These are phyloP conservation scores for Channa striata DNA, from an alignment of 2,797 vertebrate genomes.

Conservation along the genomic window DNA sequence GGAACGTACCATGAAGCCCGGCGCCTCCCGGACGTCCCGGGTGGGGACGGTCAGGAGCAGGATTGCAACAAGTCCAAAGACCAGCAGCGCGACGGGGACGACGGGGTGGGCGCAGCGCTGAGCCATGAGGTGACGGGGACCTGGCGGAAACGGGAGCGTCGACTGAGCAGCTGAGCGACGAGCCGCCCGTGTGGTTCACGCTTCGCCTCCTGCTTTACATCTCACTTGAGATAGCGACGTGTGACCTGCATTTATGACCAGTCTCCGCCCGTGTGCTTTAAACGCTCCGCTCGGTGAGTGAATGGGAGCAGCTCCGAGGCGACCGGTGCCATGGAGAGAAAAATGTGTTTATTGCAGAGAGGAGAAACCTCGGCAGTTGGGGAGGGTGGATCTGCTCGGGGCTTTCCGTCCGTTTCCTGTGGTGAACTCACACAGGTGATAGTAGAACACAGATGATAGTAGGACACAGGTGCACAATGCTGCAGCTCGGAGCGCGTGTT, in stretches of 20 bases:
- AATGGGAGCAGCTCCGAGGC: conserved; percentile 56
- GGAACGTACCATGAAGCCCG: conserved; percentile 87
- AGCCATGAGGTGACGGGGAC: conserved; percentile 73
- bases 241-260: conserved; percentile 29
- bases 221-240: conserved; percentile 39
- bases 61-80: conserved; percentile 84
- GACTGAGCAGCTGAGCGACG: conserved; percentile 1
- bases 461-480: conserved; percentile 5
- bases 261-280: conserved; percentile 11
- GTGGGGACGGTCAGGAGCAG: conserved; percentile 88
- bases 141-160: conserved; percentile 6
- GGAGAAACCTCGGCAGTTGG: conserved; percentile 3
- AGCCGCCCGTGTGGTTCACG: conserved; percentile 38
- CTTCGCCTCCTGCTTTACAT: conserved; percentile 63
- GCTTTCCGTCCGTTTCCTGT: no score
- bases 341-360: conserved; percentile 43
- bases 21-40: conserved; percentile 81
- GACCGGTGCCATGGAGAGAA: conserved; percentile 43
- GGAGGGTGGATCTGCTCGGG: conserved; percentile 8
- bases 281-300: not conserved
- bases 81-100: conserved; percentile 78
- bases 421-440: not conserved
- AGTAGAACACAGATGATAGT: not conserved
- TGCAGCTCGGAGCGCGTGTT: conserved; percentile 24
- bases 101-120: conserved; percentile 49